phyloP scores from a whole-genome alignment of 2,888 invertebrate species.

The Dryadula phaetusa region DNA sequence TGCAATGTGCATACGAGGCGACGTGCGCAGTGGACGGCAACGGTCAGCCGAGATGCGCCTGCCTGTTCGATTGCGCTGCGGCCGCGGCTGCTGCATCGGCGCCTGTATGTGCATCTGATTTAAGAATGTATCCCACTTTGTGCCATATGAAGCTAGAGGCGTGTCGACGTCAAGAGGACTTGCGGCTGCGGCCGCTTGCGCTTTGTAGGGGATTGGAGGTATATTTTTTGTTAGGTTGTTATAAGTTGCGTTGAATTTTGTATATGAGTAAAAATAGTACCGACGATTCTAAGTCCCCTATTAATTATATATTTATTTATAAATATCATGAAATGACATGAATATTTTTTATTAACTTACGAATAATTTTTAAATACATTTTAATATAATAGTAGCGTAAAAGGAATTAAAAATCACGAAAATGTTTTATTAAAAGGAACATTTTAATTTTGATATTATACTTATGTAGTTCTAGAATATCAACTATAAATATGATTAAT shows the following conservation, averaged over 20 bases:
- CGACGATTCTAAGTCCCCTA: no score
- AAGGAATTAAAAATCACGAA: no score
- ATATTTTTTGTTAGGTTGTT: slow-evolving; percentile 53
- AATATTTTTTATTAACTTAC: no score
- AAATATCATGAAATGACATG: neutral
- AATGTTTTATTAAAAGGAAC: no score
- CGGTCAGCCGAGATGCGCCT: slow-evolving; percentile 87
- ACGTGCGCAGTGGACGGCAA: slow-evolving; percentile 92
- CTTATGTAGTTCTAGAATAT: no score
- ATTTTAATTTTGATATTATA: no score
- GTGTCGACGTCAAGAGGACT: slow-evolving; percentile 91
- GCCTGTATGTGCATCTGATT: slow-evolving; percentile 93
- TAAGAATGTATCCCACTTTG: slow-evolving; percentile 90
- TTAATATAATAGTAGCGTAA: no score
- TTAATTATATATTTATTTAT: no score
- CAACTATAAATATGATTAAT: no score
- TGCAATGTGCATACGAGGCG: slow-evolving; percentile 93
- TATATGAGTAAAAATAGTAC: no score
- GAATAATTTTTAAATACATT: no score
- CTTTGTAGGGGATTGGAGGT: slow-evolving; percentile 92
- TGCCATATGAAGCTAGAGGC: slow-evolving; percentile 94
- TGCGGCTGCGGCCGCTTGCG: slow-evolving; percentile 90
- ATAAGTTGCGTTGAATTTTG: no score
- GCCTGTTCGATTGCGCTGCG: slow-evolving; percentile 90
- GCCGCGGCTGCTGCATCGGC: slow-evolving; percentile 72